These are phyloP conservation scores for Bubo scandiacus DNA, from an alignment of 2,113 vertebrate species.

Conservation along the genomic window DNA sequence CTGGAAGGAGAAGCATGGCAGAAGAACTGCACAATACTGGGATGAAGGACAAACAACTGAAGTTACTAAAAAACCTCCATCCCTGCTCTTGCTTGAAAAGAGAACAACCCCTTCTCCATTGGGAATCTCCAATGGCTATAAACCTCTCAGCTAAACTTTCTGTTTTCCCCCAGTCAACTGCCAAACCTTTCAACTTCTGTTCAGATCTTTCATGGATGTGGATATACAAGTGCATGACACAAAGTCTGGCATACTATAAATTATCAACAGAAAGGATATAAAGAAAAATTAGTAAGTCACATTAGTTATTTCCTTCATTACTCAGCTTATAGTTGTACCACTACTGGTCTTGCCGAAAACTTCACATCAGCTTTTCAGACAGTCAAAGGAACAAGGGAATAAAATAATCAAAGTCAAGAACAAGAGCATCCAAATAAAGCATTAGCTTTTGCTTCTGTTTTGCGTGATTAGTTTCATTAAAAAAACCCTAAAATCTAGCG, in stretches of 20 bases:
- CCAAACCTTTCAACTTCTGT: background rate
- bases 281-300: background rate
- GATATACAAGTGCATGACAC: background rate
- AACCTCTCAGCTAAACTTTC: background rate
- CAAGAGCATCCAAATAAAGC: background rate
- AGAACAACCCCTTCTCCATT: background rate
- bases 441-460: background rate
- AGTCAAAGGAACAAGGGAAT: background rate
- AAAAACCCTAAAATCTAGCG: background rate
- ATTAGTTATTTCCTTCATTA: background rate
- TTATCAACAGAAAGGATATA: background rate
- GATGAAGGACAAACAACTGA: background rate
- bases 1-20: background rate
- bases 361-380: background rate
- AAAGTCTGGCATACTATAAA: background rate
- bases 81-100: background rate
- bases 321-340: background rate
- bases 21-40: background rate
- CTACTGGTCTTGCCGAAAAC: background rate
- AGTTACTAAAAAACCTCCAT: background rate
- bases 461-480: background rate
- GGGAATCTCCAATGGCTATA: background rate
- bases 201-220: background rate
- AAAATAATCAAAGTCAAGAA: background rate
- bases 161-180: background rate